These are phyloP conservation scores for Luffia ferchaultella DNA, from an alignment of 2,888 invertebrate genomes.

Conservation along the genomic window DNA sequence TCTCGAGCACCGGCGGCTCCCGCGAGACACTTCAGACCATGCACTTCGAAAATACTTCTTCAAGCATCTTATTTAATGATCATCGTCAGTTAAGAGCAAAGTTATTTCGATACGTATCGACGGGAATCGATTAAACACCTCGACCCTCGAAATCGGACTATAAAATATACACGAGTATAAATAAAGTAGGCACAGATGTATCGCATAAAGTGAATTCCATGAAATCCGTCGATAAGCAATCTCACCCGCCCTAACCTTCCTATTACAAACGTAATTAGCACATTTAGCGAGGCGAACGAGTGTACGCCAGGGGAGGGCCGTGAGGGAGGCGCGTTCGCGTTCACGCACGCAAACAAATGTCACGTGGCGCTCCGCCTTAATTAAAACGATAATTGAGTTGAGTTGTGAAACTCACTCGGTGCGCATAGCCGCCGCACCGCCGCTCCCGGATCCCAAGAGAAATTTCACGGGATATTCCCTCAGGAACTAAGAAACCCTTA, in stretches of 20 bases:
- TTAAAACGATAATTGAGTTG: conserved; percentile 68
- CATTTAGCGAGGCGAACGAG: conserved; percentile 56
- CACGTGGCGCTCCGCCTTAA: conserved; percentile 63
- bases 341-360: conserved; percentile 66
- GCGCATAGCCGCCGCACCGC: background rate
- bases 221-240: conserved; percentile 60
- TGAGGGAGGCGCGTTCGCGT: conserved; percentile 33
- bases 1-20: conserved; percentile 27
- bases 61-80: background rate
- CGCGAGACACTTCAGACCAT: conserved; percentile 30
- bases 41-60: too few species aligned
- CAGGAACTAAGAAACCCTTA: conserved; percentile 57
- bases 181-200: conserved; percentile 24
- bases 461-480: conserved; percentile 56
- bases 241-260: conserved; percentile 47
- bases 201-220: conserved; percentile 48
- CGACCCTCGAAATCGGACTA: conserved; percentile 7
- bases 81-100: background rate
- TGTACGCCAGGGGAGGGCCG: conserved; percentile 20
- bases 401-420: conserved; percentile 60
- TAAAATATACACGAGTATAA: too few species aligned
- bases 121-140: conserved; percentile 8
- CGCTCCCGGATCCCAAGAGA: conserved; percentile 38
- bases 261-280: conserved; percentile 67
- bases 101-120: conserved; percentile 3